Evolutionary conservation across 2,888 invertebrate genomes (phyloP), one percentile per base, ranked within the genome.

Genomic region (Tromatobia lineatoria): DNA sequence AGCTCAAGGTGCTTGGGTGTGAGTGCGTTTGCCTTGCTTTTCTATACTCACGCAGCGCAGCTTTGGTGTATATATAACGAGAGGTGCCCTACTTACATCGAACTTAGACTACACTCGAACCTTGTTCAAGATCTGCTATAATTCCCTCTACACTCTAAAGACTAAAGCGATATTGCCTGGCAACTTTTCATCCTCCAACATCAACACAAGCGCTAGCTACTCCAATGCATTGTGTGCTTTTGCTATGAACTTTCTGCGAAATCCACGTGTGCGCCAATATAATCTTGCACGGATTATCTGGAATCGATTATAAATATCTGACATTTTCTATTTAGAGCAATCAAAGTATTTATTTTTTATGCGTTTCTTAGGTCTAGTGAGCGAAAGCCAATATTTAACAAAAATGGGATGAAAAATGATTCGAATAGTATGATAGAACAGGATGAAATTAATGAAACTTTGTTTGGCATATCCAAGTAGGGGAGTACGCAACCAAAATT

Each of bases 1-100:
- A 42, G 15, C 45, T 66, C 3, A 15, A 15, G 11, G 20, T 3
- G 66, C 11, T 18, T 47, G 59, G 74, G 74, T 64, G 74, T 74
- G 47, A 29, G 74, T 74, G 61, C 47, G 11, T 78, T 45, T 74
- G 67, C 78, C 52, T 77, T 42, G 67, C 23, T 54, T 69, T 66
- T 77, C 67, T 47, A 67, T 54, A 61, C 77, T 59, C 45, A 57
- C 57, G 47, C 54, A 47, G 77, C 75, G n/a, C 76, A 57, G 45
- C 75, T 82, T 77, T 59, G 66, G 78, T 78, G 71, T 86, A 71
- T 86, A 80, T 80, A 86, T 83, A 79, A 78, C 76, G 59, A 73
- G 79, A 61, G 75, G 38, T 85, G 85, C 73, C 82, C 82, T 86
- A 86, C 78, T 82, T 86, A 82, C 77, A 80, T 82, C 80, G 85